phyloP scores from a whole-genome alignment of 2,113 vertebrate species.

The Hippocampus zosterae region DNA sequence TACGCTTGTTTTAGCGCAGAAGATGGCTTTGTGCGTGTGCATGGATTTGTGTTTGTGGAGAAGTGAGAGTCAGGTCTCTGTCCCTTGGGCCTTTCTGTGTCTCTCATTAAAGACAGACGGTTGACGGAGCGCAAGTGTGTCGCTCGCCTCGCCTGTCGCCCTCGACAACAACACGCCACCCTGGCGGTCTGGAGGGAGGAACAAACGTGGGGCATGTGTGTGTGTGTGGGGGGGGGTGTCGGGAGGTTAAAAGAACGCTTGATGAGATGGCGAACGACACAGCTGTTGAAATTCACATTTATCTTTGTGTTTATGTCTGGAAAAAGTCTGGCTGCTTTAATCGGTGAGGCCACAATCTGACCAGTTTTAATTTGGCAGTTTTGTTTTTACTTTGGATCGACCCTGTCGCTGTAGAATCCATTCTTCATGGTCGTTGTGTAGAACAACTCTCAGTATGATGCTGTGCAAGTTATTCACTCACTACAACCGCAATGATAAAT shows the following conservation, averaged over 20 bases:
- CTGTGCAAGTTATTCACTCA: background rate
- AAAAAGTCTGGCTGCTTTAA: background rate
- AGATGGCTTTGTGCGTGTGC: slow-evolving; percentile 42
- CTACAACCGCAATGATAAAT: background rate
- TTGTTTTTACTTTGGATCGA: background rate
- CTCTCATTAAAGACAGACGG: slow-evolving; percentile 77
- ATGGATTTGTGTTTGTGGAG: slow-evolving; percentile 24
- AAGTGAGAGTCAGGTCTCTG: slow-evolving; percentile 65
- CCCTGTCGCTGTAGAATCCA: background rate
- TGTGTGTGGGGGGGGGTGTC: background rate
- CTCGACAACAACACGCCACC: slow-evolving; percentile 71
- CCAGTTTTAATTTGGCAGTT: background rate
- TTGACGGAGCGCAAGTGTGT: slow-evolving; percentile 75
- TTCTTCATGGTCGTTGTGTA: background rate
- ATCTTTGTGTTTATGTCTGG: slow-evolving; percentile 20
- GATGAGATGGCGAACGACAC: slow-evolving; percentile 52
- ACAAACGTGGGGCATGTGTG: slow-evolving; percentile 29
- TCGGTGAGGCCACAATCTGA: background rate
- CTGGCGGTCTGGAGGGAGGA: slow-evolving; percentile 67
- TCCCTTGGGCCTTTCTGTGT: slow-evolving; percentile 72
- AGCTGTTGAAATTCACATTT: slow-evolving; percentile 52
- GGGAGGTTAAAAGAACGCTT: slow-evolving; percentile 35
- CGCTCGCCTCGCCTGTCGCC: slow-evolving; percentile 72
- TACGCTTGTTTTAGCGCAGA: slow-evolving; percentile 18
- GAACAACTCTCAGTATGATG: background rate